These are phyloP conservation scores for Corvus cornix DNA, from an alignment of 2,113 vertebrate genomes.

Conservation along the genomic window DNA sequence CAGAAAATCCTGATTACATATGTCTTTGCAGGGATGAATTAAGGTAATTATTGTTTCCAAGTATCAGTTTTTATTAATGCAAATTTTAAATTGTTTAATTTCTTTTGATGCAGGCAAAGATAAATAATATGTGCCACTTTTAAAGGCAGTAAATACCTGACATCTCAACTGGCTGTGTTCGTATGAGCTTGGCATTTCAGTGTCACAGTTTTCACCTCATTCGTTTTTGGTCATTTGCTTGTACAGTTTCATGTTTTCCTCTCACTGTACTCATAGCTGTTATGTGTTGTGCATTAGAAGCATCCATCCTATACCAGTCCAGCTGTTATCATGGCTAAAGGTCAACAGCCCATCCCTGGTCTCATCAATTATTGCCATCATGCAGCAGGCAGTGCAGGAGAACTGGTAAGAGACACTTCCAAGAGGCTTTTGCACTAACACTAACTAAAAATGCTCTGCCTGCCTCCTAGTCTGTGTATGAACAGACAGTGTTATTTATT, in stretches of 20 bases:
- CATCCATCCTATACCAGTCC: constrained; percentile 84
- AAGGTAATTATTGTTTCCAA: constrained; percentile 42
- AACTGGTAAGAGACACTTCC: constrained; percentile 78
- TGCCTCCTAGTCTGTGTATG: constrained; percentile 40
- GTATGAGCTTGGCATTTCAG: constrained; percentile 51
- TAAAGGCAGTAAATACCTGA: constrained; percentile 54
- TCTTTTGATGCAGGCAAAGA: background rate
- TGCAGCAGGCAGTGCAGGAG: constrained; percentile 84
- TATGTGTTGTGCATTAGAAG: constrained; percentile 90
- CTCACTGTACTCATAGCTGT: constrained; percentile 77
- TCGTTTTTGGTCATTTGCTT: constrained; percentile 71
- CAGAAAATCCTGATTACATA: constrained; percentile 58
- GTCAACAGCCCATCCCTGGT: constrained; percentile 85
- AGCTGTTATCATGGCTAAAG: constrained; percentile 93
- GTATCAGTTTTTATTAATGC: constrained; percentile 44
- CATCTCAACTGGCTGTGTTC: constrained; percentile 47
- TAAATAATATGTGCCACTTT: background rate
- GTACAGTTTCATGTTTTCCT: constrained; percentile 68
- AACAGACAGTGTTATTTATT: constrained; percentile 27
- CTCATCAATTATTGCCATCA: constrained; percentile 86
- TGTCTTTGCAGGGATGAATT: constrained; percentile 53
- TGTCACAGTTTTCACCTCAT: constrained; percentile 60
- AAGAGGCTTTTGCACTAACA: constrained; percentile 72
- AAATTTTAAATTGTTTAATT: background rate
- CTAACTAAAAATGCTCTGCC: constrained; percentile 47